Evolutionary conservation across 64 coral and sea anemone species (phyloP), one percentile per base, ranked within the genome.

Genomic region (Platygyra sinensis): DNA sequence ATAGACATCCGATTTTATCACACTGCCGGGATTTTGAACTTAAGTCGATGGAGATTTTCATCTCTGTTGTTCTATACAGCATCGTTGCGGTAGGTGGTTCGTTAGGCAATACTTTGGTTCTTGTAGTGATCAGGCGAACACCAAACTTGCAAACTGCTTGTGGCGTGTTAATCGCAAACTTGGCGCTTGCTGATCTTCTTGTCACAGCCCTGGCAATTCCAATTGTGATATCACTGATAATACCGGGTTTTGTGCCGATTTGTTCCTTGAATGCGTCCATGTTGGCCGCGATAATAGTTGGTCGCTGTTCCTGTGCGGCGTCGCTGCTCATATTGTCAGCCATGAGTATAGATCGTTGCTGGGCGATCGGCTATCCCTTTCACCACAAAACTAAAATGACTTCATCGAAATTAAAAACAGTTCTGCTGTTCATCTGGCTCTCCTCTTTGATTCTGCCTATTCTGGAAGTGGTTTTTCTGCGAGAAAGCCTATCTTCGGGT

Each of bases 361-460:
- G 80, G 80, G 80, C 80, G 9, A 83, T 83, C 14, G 36, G 32
- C n/a, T n/a, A 20, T 59, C 80, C 80, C 0, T 4, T 83, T 32
- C 30, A 17, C 12, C 80, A 67, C 80, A 83, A 83, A 67, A 12
- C 69, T 33, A 39, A 36, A 83, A 83, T 83, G 80, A 83, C 30
- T 65, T 67, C 31, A 15, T 83, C 61, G 30, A 83, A 46, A 31
- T 18, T 83, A 19, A 83, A 24, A 65, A 17, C 62, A 19, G 18
- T 65, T 65, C 16, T 65, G 18, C 17, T n/a, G 22, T 50, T 67
- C 19, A 46, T 83, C 3, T 83, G 80, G 80, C 5, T 83, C 18
- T 19, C 30, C 11, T 83, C 80, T 24, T 28, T 36, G 16, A 17
- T 83, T 27, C 22, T 67, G n/a, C 62, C 80, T 57, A 17, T 54